Evolutionary conservation across 2,888 invertebrate genomes (phyloP), one percentile per base, ranked within the genome.

Genomic region (Dyspetes luteomarginatus): DNA sequence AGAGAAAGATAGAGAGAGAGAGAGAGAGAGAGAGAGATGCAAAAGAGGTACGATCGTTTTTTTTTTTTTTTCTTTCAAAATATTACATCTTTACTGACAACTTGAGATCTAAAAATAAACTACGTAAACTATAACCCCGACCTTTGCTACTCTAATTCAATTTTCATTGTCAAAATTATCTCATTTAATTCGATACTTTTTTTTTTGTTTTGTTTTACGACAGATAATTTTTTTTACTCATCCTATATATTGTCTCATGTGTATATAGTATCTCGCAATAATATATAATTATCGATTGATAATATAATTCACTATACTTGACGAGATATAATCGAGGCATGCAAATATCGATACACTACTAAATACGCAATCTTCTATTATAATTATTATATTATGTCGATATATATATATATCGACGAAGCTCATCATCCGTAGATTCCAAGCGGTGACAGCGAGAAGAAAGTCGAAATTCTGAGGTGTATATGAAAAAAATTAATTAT

Each of bases 311-410:
- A n/a, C 69, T 55, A 48, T 77, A 67, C 67, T 80, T 72, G 62
- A 81, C 78, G 81, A 81, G 58, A 65, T 78, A 83, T 76, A 69
- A 9, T 77, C 68, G 80, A 77, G 43, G 64, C 81, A 81, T 81
- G 81, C 81, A 77, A 67, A 82, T 82, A 83, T 79, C 75, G 84
- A 83, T 80, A 79, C 82, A 81, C 84, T 84, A 84, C 84, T 80
- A 24, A 81, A 76, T 82, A 84, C 81, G 84, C 84, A 84, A 83
- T 77, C 81, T 75, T 67, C 78, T 83, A 80, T 67, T 43, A 74
- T 77, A 68, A 65, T 65, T 65, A 71, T 75, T 78, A 67, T n/a
- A n/a, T 56, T 50, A 60, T 67, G 81, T 77, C 64, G 56, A 81
- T 77, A 45, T 60, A 69, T 69, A 73, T 73, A 45, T 58, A 75